Conservation (phyloP, 2,797 vertebrate species). For the Artibeus jamaicensis region DNA sequence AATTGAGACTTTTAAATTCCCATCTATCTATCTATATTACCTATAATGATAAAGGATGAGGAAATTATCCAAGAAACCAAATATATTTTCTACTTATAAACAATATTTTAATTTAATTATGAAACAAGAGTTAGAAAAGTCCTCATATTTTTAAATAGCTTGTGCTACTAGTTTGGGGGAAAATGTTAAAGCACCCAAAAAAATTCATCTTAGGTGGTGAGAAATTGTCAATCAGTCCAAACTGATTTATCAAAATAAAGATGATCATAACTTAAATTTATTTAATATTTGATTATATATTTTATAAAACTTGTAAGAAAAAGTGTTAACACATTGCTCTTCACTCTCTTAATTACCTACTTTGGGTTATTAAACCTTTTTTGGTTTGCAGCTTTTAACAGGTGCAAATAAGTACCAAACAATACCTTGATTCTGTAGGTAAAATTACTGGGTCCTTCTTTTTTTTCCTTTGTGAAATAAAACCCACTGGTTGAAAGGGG, state of each 20-base stretch:
- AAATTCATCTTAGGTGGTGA: neutral
- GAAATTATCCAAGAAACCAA: neutral
- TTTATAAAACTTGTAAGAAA: neutral
- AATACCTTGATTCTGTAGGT: conserved; percentile 23
- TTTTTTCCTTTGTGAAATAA: neutral
- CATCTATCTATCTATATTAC: no score
- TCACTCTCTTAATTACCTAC: neutral
- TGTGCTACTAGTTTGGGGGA: neutral
- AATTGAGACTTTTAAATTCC: neutral
- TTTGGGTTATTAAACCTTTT: neutral
- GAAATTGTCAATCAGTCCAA: neutral
- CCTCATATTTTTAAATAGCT: neutral
- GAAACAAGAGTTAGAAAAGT: neutral
- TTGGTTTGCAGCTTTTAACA: conserved; percentile 10
- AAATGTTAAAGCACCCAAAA: neutral
- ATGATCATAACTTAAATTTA: neutral
- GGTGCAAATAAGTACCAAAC: neutral
- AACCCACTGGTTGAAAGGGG: conserved; percentile 15
- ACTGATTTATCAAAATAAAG: neutral
- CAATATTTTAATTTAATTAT: neutral
- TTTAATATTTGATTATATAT: neutral
- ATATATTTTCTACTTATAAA: neutral
- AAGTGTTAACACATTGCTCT: neutral
- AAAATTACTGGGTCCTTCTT: neutral
- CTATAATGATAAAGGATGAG: neutral